Percentiles rank a stretch among this genome's conserved stretches.
These are phyloP conservation scores for Salarias fasciatus DNA, from an alignment of 2,797 vertebrate species.

Conservation along the genomic window DNA sequence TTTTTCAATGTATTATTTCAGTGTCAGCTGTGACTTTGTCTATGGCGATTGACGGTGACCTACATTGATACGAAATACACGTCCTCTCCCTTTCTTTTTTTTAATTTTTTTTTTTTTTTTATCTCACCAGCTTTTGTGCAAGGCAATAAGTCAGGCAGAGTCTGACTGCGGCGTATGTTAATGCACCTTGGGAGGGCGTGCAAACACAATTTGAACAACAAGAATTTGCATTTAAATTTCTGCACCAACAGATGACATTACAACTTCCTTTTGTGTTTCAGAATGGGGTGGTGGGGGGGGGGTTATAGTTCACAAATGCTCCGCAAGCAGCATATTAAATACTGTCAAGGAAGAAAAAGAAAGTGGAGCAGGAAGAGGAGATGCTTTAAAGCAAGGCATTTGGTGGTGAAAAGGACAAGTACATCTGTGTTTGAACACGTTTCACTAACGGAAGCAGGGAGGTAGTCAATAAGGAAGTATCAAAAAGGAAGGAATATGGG, in stretches of 20 bases:
- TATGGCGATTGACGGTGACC: too few relatives aligned
- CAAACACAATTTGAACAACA: slow-evolving; percentile 49
- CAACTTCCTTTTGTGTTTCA: slow-evolving; percentile 28
- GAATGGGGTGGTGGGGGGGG: too few relatives aligned
- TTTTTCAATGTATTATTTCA: too few relatives aligned
- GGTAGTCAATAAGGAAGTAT: too few relatives aligned
- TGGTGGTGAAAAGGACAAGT: too few relatives aligned
- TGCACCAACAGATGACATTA: slow-evolving; percentile 29
- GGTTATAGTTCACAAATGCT: slow-evolving; percentile 7
- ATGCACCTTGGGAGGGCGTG: slow-evolving; percentile 40
- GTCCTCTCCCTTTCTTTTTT: not conserved
- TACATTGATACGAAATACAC: not conserved
- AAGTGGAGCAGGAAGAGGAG: too few relatives aligned
- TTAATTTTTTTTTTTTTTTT: slow-evolving; percentile 13
- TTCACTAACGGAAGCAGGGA: too few relatives aligned
- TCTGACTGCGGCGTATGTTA: slow-evolving; percentile 20
- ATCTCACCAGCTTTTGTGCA: slow-evolving; percentile 21
- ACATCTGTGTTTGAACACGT: too few relatives aligned
- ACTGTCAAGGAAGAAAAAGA: not conserved
- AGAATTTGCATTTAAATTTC: slow-evolving; percentile 57
- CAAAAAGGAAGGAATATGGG: too few relatives aligned
- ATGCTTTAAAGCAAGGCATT: not conserved
- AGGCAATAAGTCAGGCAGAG: slow-evolving; percentile 34
- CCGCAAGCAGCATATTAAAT: slow-evolving; percentile 27
- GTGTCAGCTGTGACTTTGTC: too few relatives aligned